These are phyloP conservation scores for Epinotia nisella DNA, from an alignment of 2,888 invertebrate genomes.

Conservation along the genomic window DNA sequence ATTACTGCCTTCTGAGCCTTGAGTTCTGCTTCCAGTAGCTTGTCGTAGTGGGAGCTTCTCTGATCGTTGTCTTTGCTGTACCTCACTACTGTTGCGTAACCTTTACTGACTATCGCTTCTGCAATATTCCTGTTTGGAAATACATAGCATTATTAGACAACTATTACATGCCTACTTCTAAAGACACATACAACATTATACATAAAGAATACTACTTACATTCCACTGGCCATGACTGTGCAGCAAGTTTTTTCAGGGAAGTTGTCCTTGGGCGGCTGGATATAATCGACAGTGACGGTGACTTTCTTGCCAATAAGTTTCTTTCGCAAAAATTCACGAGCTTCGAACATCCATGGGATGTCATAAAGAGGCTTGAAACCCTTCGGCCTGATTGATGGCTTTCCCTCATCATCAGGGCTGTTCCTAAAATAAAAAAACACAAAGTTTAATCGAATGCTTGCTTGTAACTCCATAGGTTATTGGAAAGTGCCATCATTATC, in stretches of 20 bases:
- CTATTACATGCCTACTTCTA: background rate
- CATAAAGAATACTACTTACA: constrained; percentile 63
- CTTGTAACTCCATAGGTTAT: background rate
- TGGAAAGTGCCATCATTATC: too few relatives aligned
- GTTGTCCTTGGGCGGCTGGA: constrained; percentile 96
- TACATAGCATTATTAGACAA: constrained; percentile 16
- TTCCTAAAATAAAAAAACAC: constrained; percentile 58
- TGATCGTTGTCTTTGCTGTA: constrained; percentile 98
- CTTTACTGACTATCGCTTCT: constrained; percentile 96
- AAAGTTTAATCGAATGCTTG: background rate
- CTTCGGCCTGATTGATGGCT: constrained; percentile 88
- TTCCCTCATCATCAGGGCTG: constrained; percentile 87
- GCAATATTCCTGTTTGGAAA: constrained; percentile 91
- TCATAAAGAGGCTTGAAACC: constrained; percentile 96
- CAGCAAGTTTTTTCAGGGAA: constrained; percentile 98
- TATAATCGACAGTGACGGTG: constrained; percentile 96
- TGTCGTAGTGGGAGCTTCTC: constrained; percentile 96
- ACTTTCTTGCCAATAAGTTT: constrained; percentile 98
- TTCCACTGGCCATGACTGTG: constrained; percentile 91
- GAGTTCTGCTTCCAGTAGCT: constrained; percentile 95
- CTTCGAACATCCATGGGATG: constrained; percentile 99
- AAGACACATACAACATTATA: background rate
- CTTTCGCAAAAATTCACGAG: constrained; percentile 97
- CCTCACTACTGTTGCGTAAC: constrained; percentile 95
- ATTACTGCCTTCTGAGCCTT: constrained; percentile 93